phyloP scores from a whole-genome alignment of 92 coral and sea anemone species.

The Zoanthus gigantus region DNA sequence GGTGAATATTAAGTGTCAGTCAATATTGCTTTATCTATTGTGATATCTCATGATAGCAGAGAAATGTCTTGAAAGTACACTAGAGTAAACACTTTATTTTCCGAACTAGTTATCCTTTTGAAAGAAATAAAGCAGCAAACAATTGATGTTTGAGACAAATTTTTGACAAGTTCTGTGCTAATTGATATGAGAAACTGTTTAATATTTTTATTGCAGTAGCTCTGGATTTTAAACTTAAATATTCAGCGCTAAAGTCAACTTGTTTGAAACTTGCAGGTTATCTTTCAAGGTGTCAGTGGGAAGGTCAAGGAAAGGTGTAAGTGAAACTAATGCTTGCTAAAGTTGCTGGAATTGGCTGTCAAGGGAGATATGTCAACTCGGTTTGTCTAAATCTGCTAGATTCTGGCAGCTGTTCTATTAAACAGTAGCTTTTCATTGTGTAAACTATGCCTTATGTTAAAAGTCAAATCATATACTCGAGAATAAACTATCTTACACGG shows the following conservation, averaged over 20 bases:
- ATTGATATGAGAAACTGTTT: too few species aligned
- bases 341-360: neutral
- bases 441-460: neutral
- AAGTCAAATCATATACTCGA: neutral
- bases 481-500: neutral
- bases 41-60: neutral
- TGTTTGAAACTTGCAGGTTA: too few species aligned
- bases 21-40: neutral
- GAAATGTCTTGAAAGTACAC: neutral
- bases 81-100: neutral
- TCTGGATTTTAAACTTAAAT: too few species aligned
- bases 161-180: too few species aligned
- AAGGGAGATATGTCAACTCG: neutral
- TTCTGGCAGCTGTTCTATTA: slow-evolving; percentile 4
- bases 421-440: neutral
- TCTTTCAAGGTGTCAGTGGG: too few species aligned
- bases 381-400: neutral
- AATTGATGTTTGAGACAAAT: too few species aligned
- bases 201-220: too few species aligned
- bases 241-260: too few species aligned
- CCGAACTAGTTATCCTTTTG: neutral
- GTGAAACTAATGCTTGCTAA: too few species aligned
- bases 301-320: too few species aligned
- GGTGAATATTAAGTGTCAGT: neutral
- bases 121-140: too few species aligned